Percentiles rank a stretch among this genome's conserved stretches.
These are phyloP conservation scores for Callipepla californica DNA, from an alignment of 2,113 vertebrate species.

Conservation along the genomic window DNA sequence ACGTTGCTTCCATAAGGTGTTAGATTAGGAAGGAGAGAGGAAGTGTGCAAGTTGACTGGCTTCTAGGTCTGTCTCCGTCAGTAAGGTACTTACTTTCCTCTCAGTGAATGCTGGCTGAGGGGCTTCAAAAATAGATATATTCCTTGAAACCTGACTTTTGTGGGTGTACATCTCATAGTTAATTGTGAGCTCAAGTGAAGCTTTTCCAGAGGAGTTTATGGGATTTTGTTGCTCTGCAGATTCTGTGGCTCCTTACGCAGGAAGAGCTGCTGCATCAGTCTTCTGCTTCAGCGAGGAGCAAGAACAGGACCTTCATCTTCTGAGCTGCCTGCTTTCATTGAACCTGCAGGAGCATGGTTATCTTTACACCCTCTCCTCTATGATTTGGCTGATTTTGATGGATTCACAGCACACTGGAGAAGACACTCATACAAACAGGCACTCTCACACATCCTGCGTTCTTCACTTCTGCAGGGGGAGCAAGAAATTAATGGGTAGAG, in stretches of 20 bases:
- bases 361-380: neutral
- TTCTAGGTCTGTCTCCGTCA: neutral
- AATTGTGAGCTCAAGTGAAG: neutral
- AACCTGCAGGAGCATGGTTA: neutral
- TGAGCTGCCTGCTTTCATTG: neutral
- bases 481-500: neutral
- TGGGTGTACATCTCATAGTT: neutral
- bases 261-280: neutral
- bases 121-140: neutral
- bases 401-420: neutral
- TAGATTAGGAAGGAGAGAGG: neutral
- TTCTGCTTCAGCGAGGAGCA: neutral
- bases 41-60: neutral
- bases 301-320: neutral
- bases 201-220: neutral
- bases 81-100: neutral
- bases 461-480: neutral
- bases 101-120: neutral
- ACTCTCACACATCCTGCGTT: accelerated
- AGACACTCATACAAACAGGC: neutral
- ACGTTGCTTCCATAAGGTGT: neutral
- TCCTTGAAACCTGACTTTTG: neutral
- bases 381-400: neutral
- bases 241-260: neutral
- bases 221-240: neutral